These are phyloP conservation scores for Orestias chungarensis DNA, from an alignment of 2,797 vertebrate species.

Conservation along the genomic window DNA sequence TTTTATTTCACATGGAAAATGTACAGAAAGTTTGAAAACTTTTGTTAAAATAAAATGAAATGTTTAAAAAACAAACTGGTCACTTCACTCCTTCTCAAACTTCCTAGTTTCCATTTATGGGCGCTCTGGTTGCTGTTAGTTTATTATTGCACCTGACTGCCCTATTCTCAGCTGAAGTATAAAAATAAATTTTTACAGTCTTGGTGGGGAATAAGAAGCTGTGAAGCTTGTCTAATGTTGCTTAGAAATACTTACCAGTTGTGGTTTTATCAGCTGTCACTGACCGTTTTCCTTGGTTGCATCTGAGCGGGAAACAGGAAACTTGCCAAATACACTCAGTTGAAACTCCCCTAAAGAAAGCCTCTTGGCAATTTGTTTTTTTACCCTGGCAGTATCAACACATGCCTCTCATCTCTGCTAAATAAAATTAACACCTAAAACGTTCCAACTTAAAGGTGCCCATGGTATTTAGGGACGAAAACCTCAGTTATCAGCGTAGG, in stretches of 20 bases:
- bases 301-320: slow-evolving; percentile 34
- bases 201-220: slow-evolving; percentile 3
- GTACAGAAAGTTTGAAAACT: neutral
- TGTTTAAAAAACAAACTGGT: neutral
- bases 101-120: neutral
- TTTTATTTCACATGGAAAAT: neutral
- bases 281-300: slow-evolving; percentile 23
- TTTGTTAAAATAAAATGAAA: neutral
- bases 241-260: slow-evolving; percentile 1
- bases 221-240: slow-evolving; percentile 6
- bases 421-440: neutral
- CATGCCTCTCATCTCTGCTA: neutral
- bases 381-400: neutral
- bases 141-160: neutral
- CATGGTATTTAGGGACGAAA: neutral
- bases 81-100: neutral
- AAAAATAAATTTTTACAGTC: neutral
- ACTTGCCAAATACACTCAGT: slow-evolving; percentile 18
- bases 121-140: neutral
- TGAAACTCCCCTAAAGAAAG: slow-evolving; percentile 9
- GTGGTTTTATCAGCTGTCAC: slow-evolving; percentile 15
- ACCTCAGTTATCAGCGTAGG: neutral
- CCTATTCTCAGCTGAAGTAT: neutral
- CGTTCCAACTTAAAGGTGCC: neutral
- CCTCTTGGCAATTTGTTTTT: neutral